Conservation (phyloP, 1,140 invertebrate genomes). For the Eurosta solidaginis region DNA sequence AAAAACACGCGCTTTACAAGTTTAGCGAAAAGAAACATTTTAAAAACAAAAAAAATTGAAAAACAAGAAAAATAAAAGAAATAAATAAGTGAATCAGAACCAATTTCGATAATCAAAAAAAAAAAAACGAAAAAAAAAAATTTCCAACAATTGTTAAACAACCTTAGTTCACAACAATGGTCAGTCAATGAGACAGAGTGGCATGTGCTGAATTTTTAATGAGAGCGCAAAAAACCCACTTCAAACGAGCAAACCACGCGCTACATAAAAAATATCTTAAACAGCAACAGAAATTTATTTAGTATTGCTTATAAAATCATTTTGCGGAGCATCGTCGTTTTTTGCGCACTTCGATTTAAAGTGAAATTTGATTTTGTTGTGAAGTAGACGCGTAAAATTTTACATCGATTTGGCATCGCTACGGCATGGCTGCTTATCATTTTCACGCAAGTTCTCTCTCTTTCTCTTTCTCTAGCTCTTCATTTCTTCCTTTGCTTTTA, state of each 20-base stretch:
- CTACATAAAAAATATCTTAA: neutral
- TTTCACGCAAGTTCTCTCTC: too few relatives aligned
- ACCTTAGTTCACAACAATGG: neutral
- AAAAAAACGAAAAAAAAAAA: neutral
- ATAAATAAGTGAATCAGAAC: neutral
- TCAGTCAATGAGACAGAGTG: neutral
- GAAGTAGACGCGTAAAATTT: too few relatives aligned
- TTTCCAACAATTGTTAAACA: neutral
- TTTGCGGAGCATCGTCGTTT: too few relatives aligned
- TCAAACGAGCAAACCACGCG: too few relatives aligned
- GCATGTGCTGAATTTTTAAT: conserved; percentile 23
- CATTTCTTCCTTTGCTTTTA: too few relatives aligned
- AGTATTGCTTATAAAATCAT: neutral
- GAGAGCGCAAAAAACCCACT: neutral
- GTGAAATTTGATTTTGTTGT: too few relatives aligned
- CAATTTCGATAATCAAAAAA: neutral
- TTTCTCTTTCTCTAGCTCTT: too few relatives aligned
- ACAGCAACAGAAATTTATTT: neutral
- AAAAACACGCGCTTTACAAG: too few relatives aligned
- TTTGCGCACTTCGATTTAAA: too few relatives aligned
- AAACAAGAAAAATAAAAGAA: neutral
- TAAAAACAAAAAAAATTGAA: neutral
- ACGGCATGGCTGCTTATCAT: too few relatives aligned
- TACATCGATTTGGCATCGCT: too few relatives aligned
- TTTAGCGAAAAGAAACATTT: too few relatives aligned